Evolutionary conservation across 2,797 vertebrate species (phyloP).

Genomic region (Falco rusticolus): DNA sequence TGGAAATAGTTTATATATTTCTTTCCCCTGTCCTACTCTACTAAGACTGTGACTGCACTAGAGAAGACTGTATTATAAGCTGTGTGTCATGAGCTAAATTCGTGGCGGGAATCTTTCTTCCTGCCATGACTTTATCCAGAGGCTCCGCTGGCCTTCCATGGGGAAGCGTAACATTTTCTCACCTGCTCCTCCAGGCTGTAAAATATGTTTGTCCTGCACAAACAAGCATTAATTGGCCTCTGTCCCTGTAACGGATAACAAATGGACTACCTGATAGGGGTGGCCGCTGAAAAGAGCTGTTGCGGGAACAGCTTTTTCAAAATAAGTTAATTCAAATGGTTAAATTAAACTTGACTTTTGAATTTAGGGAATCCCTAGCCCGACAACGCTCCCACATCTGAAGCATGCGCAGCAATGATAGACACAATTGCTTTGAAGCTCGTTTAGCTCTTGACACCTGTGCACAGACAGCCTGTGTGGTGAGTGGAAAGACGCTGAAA

Average conservation of each 20-base stretch:
- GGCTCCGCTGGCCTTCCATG: neutral
- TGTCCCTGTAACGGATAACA: neutral
- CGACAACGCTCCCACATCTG: rapidly evolving
- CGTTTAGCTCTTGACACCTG: neutral
- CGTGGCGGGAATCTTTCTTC: neutral
- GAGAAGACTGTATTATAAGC: neutral
- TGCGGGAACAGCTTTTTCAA: too few species aligned
- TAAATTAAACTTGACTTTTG: neutral
- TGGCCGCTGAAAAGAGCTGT: neutral
- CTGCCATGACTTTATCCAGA: neutral
- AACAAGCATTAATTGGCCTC: neutral
- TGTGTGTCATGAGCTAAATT: neutral
- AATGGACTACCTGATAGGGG: rapidly evolving
- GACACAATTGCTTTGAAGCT: neutral
- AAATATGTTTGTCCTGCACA: neutral
- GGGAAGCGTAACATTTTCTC: neutral
- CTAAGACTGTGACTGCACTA: neutral
- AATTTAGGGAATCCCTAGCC: neutral
- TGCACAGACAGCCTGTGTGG: rapidly evolving
- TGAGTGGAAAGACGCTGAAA: neutral
- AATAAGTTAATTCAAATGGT: neutral
- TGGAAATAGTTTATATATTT: neutral
- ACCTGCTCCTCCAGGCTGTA: neutral
- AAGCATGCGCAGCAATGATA: neutral
- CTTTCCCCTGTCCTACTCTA: neutral